Evolutionary conservation across 2,797 vertebrate genomes (phyloP).

Genomic region (Limosa lapponica): DNA sequence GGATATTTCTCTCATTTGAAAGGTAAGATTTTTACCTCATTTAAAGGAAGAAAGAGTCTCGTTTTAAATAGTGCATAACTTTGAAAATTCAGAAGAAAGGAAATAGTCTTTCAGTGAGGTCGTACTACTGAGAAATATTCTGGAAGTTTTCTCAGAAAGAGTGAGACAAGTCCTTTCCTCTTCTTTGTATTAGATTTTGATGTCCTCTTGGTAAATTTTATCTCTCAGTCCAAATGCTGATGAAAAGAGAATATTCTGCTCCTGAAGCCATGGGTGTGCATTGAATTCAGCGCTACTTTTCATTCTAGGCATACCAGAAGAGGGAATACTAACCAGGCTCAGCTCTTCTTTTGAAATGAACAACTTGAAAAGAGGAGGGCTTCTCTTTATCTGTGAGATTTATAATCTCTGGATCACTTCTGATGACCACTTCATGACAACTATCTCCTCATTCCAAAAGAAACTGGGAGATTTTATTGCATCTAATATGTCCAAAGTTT

Average conservation of each 20-base stretch:
- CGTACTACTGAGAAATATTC: not conserved
- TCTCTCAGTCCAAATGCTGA: not conserved
- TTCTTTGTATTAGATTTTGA: slow-evolving; percentile 13
- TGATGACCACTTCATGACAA: not conserved
- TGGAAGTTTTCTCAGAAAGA: not conserved
- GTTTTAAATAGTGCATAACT: not conserved
- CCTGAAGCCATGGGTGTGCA: not conserved
- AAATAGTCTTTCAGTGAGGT: not conserved
- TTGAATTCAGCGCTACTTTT: not conserved
- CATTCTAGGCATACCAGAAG: not conserved
- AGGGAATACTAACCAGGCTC: not conserved
- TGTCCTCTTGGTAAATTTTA: not conserved
- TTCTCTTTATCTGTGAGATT: not conserved
- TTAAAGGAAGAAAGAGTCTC: not conserved
- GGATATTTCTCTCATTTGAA: not conserved
- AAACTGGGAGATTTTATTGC: not conserved
- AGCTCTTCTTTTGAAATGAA: not conserved
- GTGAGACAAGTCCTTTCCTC: not conserved
- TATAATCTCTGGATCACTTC: not conserved
- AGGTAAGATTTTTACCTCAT: not conserved
- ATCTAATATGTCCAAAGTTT: not conserved
- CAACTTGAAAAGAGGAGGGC: not conserved
- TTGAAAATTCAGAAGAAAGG: slow-evolving; percentile 3
- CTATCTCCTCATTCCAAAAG: not conserved
- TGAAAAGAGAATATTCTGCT: slow-evolving; percentile 27